Evolutionary conservation across 1,140 invertebrate species (phyloP).

Genomic region (Sarcophaga peregrina): DNA sequence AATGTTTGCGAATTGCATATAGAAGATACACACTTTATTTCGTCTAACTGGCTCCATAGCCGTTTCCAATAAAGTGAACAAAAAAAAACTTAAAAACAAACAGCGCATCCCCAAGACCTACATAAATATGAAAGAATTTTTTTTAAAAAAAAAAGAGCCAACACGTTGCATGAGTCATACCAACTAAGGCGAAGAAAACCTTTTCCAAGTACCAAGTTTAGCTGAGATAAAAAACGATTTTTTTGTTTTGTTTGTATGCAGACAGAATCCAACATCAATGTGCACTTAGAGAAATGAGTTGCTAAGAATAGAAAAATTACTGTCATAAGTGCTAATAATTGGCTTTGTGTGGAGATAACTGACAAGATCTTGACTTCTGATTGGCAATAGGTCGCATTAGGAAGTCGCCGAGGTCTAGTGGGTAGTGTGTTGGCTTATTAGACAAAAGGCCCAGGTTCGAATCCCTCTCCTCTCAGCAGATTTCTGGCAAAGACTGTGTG

Average conservation of each 20-base stretch:
- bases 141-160: no score
- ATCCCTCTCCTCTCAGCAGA: no score
- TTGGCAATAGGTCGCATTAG: no score
- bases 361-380: no score
- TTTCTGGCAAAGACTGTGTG: no score
- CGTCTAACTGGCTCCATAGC: slow-evolving; percentile 30
- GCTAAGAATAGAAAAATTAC: no score
- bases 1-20: slow-evolving; percentile 23
- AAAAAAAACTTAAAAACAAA: neutral
- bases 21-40: slow-evolving; percentile 9
- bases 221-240: neutral
- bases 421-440: no score
- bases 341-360: no score
- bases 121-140: neutral
- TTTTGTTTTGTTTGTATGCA: neutral
- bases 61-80: neutral
- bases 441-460: no score
- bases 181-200: neutral
- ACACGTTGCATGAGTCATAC: slow-evolving; percentile 14
- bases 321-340: no score
- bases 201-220: neutral
- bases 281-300: neutral
- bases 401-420: no score
- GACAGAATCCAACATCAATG: neutral
- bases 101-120: neutral